Percentiles rank a stretch among this genome's conserved stretches.
Conservation (phyloP, 2,113 vertebrate species). For the Bos javanicus region DNA sequence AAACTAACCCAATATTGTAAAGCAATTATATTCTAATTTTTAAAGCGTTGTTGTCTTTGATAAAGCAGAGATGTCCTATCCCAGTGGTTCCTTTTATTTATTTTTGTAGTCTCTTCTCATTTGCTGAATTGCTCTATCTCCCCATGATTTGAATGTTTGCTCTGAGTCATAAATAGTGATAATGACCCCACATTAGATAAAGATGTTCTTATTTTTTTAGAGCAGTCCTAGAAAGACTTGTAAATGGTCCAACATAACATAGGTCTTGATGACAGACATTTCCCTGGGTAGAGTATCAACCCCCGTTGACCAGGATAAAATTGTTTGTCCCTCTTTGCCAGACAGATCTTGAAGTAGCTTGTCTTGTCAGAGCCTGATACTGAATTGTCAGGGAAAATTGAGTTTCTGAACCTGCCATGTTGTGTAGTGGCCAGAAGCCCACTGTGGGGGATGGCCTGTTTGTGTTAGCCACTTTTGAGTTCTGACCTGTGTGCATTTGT, state of each 20-base stretch:
- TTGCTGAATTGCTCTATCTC: neutral
- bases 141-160: neutral
- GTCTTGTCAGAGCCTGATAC: neutral
- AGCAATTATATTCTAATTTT: neutral
- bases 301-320: neutral
- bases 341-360: constrained; percentile 34
- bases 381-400: constrained; percentile 25
- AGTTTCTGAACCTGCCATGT: constrained; percentile 38
- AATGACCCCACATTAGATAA: neutral
- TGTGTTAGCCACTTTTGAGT: neutral
- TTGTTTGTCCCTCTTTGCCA: neutral
- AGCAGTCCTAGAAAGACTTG: neutral
- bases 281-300: neutral
- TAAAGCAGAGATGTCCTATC: neutral
- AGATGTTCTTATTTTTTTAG: neutral
- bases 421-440: neutral
- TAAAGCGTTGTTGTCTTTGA: neutral
- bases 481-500: neutral
- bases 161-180: constrained; percentile 17
- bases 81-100: neutral
- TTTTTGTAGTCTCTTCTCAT: neutral
- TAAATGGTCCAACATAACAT: neutral
- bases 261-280: neutral
- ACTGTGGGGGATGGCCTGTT: neutral
- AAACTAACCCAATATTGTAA: neutral